Base-by-base conservation (phyloP, 2,888 invertebrate species). In the Thalpophila matura region DNA sequence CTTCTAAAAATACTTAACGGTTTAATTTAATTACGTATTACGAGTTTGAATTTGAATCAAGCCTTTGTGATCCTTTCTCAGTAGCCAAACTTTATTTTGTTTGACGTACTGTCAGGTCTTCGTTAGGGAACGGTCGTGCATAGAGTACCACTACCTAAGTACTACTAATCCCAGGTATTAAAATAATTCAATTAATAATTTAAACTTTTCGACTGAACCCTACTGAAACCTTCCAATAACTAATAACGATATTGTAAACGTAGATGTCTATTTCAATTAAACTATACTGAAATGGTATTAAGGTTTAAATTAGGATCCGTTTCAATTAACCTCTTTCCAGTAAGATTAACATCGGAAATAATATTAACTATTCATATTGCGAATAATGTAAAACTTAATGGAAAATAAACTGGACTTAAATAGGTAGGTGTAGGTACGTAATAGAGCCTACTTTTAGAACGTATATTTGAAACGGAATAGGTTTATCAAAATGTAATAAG, bases 21-120 rank as follows among this genome's bases (percentile, higher is more conserved):
- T 55, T 45, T 57, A 74, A 66, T 74, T 50, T 56, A 63, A 74
- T 77, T 69, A 67, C 46, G 26, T 67, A 50, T 72, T 66, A 56
- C 33, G 26, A 56, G 50, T 76, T 74, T 61, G 47, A 61, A 77
- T 69, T 64, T 64, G 47, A 18, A 76, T 57, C 58, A 46, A 56
- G 20, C 56, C 64, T 69, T 77, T 76, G 70, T 70, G 45, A 66
- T 63, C 54, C 63, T 56, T 69, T 69, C 33, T 38, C 58, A 53
- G 59, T 43, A 37, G 40, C 14, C 24, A 57, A 74, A 70, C 43
- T 78, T 78, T 51, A 40, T 50, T 27, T 77, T 59, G 60, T 63
- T 57, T 62, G 55, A 63, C 40, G 54, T 55, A 33, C 51, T 60
- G 70, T 62, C 60, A 47, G 40, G n/a, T 9, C 16, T 22, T 51